Base-by-base conservation (phyloP, 2,888 invertebrate species). In the Sisyra terminalis region DNA sequence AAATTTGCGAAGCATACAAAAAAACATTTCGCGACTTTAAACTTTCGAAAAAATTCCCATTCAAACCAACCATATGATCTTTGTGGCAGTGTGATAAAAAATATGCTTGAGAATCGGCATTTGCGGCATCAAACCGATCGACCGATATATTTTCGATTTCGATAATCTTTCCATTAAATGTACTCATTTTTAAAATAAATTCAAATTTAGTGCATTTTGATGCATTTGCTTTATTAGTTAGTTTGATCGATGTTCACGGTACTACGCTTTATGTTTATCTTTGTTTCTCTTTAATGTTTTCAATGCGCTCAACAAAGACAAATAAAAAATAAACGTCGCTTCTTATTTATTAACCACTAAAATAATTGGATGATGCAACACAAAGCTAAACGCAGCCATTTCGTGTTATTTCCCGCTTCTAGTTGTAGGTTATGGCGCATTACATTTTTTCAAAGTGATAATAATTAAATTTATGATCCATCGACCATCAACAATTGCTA, bases 21-120 rank as follows among this genome's bases (percentile, higher is more conserved):
- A 47, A 55, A 2, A 48, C 45, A 44, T 52, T 50, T 13, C 49
- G 47, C 40, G 47, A 46, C 16, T 40, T 36, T 29, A 65, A 51
- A 10, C 51, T 32, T 47, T 59, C 57, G 52, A 69, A 65, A 5
- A 39, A 2, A 11, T 15, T 1, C 18, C 45, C n/a, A 24, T 45
- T 14, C n/a, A 79, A 51, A 0, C 78, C 78, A 3, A 52, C 43
- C 51, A 70, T 73, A 50, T 80, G 80, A 54, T 79, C 79, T 0
- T 52, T 49, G 48, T 80, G 80, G 47, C 71, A 76, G 50, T 80
- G 79, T 24, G 76, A 77, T 4, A 80, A 53, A 52, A 80, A 78
- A 55, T 70, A 78, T 0, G 66, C 66, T 32, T 60, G 59, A 0
- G 71, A 68, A 14, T 59, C 46, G 38, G 64, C 53, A 47, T 67